phyloP scores from a whole-genome alignment of 1,140 invertebrate genomes.

The Vollenhovia emeryi region DNA sequence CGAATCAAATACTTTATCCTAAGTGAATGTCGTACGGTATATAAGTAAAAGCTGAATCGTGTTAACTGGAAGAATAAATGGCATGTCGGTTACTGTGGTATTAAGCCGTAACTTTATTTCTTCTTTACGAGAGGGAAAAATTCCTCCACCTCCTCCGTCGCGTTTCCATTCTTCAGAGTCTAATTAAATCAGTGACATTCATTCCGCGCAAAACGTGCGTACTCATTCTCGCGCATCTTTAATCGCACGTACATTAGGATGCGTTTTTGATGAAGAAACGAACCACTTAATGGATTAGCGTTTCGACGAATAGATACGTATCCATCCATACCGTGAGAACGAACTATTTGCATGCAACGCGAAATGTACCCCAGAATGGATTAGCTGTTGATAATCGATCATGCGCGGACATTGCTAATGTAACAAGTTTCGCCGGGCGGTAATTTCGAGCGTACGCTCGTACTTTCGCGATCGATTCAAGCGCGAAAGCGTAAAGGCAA shows the following conservation, averaged over 20 bases:
- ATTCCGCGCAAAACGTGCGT: not conserved
- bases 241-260: not conserved
- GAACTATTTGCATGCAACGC: constrained; percentile 54
- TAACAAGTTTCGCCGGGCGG: constrained; percentile 56
- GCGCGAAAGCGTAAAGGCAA: constrained; percentile 61
- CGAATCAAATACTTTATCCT: constrained; percentile 16
- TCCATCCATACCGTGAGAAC: constrained; percentile 35
- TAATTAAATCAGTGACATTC: not conserved
- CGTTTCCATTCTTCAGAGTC: not conserved
- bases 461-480: constrained; percentile 46
- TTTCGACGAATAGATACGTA: constrained; percentile 21
- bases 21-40: not conserved
- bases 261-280: constrained; percentile 2
- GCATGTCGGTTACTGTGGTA: not conserved
- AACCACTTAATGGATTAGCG: constrained; percentile 14
- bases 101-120: constrained; percentile 8
- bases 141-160: not conserved
- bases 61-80: constrained; percentile 12
- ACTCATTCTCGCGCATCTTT: not conserved
- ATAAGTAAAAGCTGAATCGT: not conserved
- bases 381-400: constrained; percentile 59
- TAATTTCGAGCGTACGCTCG: constrained; percentile 61
- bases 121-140: not conserved
- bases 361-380: constrained; percentile 45
- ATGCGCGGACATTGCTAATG: constrained; percentile 57